Conservation (phyloP, 2,113 vertebrate genomes). For the Sardina pilchardus region DNA sequence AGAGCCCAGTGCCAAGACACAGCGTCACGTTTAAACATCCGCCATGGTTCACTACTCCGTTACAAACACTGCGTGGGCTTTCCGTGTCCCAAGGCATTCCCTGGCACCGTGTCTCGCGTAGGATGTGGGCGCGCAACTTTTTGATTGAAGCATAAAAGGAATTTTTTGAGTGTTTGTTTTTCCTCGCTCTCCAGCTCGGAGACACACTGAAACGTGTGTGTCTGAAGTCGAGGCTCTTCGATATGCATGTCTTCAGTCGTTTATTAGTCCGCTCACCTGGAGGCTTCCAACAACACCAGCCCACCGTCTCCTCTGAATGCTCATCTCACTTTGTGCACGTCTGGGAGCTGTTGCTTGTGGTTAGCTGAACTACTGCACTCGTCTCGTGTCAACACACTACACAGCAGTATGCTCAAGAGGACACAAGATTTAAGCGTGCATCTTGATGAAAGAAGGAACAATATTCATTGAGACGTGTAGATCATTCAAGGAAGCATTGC, state of each 20-base stretch:
- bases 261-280: neutral
- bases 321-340: neutral
- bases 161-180: slow-evolving; percentile 11
- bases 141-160: neutral
- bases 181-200: neutral
- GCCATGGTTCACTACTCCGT: neutral
- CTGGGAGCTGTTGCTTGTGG: neutral
- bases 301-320: neutral
- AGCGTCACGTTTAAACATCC: slow-evolving; percentile 7
- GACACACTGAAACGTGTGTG: neutral
- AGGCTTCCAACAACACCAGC: neutral
- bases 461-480: neutral
- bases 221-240: neutral
- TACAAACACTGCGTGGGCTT: neutral
- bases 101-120: neutral
- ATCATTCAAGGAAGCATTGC: neutral
- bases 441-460: neutral
- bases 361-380: neutral
- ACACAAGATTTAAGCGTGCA: neutral
- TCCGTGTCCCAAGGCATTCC: neutral
- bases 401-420: neutral
- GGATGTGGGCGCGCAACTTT: neutral
- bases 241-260: neutral
- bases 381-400: neutral
- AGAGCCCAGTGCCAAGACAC: neutral